Percentiles rank a stretch among this genome's conserved stretches.
Conservation (phyloP, 23 tunicate species). For the Aplidium turbinatum region DNA sequence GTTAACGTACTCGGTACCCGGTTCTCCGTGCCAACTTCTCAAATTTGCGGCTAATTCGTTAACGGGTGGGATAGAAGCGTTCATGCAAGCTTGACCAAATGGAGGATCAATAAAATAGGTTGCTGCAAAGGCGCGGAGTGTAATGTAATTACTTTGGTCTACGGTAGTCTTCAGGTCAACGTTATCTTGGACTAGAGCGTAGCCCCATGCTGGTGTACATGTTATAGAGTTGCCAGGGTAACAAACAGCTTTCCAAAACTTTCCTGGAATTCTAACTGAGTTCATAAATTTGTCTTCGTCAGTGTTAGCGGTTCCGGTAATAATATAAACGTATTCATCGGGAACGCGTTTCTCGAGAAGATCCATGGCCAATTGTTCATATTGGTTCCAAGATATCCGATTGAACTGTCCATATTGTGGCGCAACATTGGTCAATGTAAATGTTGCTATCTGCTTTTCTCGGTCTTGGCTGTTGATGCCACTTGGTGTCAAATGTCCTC, state of each 20-base stretch:
- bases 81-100: too few relatives aligned
- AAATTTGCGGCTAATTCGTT: too few relatives aligned
- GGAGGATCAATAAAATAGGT: conserved; percentile 44
- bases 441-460: conserved; percentile 71
- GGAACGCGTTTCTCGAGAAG: conserved; percentile 55
- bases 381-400: conserved; percentile 69
- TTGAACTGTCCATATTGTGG: conserved; percentile 88
- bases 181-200: conserved; percentile 60
- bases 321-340: conserved; percentile 57
- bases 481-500: conserved; percentile 93
- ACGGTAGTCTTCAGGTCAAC: conserved; percentile 10
- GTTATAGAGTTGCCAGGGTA: conserved; percentile 27
- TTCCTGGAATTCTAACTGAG: too few relatives aligned
- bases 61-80: too few relatives aligned
- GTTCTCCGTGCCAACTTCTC: too few relatives aligned
- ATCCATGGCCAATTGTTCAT: conserved; percentile 74
- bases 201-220: conserved; percentile 55
- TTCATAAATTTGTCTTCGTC: too few relatives aligned
- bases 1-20: too few relatives aligned
- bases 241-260: too few relatives aligned
- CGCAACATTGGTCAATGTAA: conserved; percentile 97
- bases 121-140: conserved; percentile 35
- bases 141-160: conserved; percentile 19
- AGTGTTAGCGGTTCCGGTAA: conserved; percentile 88
- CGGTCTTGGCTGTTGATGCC: conserved; percentile 68